These are phyloP conservation scores for Mastigias papua DNA, from an alignment of 30 jellyfish, hydroid and myxozoan species.

Conservation along the genomic window DNA sequence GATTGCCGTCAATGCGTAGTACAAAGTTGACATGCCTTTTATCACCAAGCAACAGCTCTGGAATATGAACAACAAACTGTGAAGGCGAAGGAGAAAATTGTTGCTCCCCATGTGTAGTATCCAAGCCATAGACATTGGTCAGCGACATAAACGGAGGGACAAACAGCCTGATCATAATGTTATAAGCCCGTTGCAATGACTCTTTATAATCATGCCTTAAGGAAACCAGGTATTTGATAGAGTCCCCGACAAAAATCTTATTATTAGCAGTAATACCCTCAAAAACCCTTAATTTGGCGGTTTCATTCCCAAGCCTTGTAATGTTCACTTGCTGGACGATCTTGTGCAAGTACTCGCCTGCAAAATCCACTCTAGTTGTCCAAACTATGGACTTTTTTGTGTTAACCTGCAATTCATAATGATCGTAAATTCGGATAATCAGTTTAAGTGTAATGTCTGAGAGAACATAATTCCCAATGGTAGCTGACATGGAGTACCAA, in stretches of 20 bases:
- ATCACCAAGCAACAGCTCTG: conserved; percentile 31
- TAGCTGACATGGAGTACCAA: background rate
- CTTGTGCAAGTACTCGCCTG: background rate
- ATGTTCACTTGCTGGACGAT: background rate
- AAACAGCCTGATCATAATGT: conserved; percentile 4
- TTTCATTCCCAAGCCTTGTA: background rate
- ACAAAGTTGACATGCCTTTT: background rate
- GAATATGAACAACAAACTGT: conserved; percentile 1
- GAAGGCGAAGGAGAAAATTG: background rate
- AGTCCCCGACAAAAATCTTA: conserved; percentile 6
- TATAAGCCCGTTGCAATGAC: conserved; percentile 16
- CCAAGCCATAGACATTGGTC: background rate
- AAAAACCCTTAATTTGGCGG: conserved; percentile 1
- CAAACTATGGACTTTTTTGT: background rate
- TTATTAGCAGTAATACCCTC: background rate
- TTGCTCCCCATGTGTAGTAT: background rate
- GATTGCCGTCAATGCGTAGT: background rate
- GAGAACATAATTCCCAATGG: background rate
- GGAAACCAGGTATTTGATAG: background rate
- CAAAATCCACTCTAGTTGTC: conserved; percentile 2
- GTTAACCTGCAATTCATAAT: background rate
- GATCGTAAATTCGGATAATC: conserved; percentile 5
- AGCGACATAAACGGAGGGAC: conserved; percentile 1
- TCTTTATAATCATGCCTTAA: background rate
- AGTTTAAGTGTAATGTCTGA: background rate